Evolutionary conservation across 2,113 vertebrate genomes (phyloP).

Genomic region (Sisor rabdophorus): DNA sequence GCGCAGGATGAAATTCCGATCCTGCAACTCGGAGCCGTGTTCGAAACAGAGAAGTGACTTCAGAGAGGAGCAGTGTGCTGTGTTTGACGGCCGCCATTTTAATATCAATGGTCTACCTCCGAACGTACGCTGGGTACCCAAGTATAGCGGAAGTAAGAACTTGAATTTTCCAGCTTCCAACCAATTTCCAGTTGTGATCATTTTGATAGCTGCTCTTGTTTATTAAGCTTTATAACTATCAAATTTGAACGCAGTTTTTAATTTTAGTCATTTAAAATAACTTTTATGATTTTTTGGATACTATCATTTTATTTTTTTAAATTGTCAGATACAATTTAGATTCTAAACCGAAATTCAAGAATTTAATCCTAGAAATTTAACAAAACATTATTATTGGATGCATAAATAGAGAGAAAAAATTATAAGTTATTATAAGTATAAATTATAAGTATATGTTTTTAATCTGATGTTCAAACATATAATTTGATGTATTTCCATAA

Average conservation of each 20-base stretch:
- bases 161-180: background rate
- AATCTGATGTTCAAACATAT: background rate
- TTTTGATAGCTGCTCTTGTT: background rate
- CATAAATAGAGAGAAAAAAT: no score
- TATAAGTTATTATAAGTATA: no score
- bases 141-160: slow-evolving; percentile 93
- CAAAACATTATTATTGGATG: no score
- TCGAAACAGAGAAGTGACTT: slow-evolving; percentile 89
- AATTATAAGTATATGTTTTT: no score
- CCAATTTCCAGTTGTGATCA: background rate
- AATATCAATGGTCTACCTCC: slow-evolving; percentile 97
- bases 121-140: slow-evolving; percentile 94
- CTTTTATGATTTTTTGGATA: no score
- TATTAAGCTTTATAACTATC: no score
- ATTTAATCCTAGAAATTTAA: no score
- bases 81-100: slow-evolving; percentile 92
- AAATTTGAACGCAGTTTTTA: no score
- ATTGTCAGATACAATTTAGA: no score
- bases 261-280: no score
- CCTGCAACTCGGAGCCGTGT: slow-evolving; percentile 93
- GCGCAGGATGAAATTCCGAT: slow-evolving; percentile 96
- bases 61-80: slow-evolving; percentile 90
- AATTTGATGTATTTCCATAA: slow-evolving; percentile 9
- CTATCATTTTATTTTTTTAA: no score
- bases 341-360: no score